A percentile compares a stretch with the other conserved stretches of the same genome.
Evolutionary conservation across 2,888 invertebrate genomes (phyloP).

Genomic region (Odontocolon sp.): DNA sequence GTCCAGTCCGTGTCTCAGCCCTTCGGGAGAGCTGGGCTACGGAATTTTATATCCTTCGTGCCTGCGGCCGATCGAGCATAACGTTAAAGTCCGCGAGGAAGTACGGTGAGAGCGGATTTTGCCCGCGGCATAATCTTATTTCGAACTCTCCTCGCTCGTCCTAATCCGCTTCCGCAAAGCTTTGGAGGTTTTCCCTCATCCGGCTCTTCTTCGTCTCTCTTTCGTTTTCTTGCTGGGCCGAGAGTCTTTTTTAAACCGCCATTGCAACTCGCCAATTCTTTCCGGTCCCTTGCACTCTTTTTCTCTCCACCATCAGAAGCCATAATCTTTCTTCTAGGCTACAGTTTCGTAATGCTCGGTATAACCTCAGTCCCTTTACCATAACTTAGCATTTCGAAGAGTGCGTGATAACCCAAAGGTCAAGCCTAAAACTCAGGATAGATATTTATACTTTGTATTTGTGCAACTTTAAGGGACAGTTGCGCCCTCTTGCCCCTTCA

Average conservation of each 20-base stretch:
- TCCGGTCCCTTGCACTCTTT: not conserved
- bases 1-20: slow-evolving; percentile 6
- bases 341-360: not conserved
- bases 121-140: slow-evolving; percentile 74
- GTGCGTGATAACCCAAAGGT: slow-evolving; percentile 30
- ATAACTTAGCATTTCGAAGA: slow-evolving; percentile 39
- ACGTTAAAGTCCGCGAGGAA: slow-evolving; percentile 33
- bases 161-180: slow-evolving; percentile 53
- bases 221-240: not conserved
- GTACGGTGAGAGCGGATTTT: slow-evolving; percentile 59
- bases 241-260: slow-evolving; percentile 14
- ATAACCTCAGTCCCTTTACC: slow-evolving; percentile 8
- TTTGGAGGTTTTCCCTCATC: slow-evolving; percentile 5
- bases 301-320: slow-evolving; percentile 8
- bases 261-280: slow-evolving; percentile 11
- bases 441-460: not conserved
- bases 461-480: not conserved
- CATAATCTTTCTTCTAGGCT: slow-evolving; percentile 14
- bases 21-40: slow-evolving; percentile 8
- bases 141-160: slow-evolving; percentile 55
- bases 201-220: not conserved
- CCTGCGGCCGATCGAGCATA: slow-evolving; percentile 44
- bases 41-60: slow-evolving; percentile 33
- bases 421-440: not conserved
- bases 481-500: slow-evolving; percentile 1